Percentiles rank a stretch among this genome's conserved stretches.
These are phyloP conservation scores for Paralichthys olivaceus DNA, from an alignment of 2,113 vertebrate genomes.

Conservation along the genomic window DNA sequence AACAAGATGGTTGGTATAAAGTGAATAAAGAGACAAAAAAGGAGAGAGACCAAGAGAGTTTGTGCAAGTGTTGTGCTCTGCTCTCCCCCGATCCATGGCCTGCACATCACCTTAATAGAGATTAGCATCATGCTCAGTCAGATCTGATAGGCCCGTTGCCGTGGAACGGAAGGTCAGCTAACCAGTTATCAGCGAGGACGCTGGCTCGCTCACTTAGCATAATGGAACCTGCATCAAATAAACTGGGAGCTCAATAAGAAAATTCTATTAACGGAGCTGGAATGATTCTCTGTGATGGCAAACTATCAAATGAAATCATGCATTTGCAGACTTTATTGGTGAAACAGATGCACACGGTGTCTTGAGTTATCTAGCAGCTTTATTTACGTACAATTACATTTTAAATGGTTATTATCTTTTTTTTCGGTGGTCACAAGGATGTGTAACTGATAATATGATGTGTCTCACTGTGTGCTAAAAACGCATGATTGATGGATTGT, in stretches of 20 bases:
- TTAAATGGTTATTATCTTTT: neutral
- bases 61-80: slow-evolving; percentile 4
- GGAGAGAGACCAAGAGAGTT: slow-evolving; percentile 10
- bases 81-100: slow-evolving; percentile 40
- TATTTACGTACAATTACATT: slow-evolving; percentile 23
- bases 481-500: neutral
- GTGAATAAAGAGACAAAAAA: slow-evolving; percentile 32
- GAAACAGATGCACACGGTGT: slow-evolving; percentile 44
- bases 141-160: slow-evolving; percentile 69
- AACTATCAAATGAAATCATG: slow-evolving; percentile 66
- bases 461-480: neutral
- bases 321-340: slow-evolving; percentile 45
- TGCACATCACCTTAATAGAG: slow-evolving; percentile 73
- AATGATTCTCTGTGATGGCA: slow-evolving; percentile 58
- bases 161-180: slow-evolving; percentile 64
- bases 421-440: slow-evolving; percentile 1
- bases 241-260: slow-evolving; percentile 58
- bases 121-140: slow-evolving; percentile 76
- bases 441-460: neutral
- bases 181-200: slow-evolving; percentile 75
- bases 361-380: slow-evolving; percentile 19
- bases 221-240: slow-evolving; percentile 78
- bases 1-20: slow-evolving; percentile 20
- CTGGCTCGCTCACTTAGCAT: slow-evolving; percentile 74
- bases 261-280: slow-evolving; percentile 68